Evolutionary conservation across 2,888 invertebrate species (phyloP), one percentile per base, ranked within the genome.

Genomic region (Drosophila antonietae): DNA sequence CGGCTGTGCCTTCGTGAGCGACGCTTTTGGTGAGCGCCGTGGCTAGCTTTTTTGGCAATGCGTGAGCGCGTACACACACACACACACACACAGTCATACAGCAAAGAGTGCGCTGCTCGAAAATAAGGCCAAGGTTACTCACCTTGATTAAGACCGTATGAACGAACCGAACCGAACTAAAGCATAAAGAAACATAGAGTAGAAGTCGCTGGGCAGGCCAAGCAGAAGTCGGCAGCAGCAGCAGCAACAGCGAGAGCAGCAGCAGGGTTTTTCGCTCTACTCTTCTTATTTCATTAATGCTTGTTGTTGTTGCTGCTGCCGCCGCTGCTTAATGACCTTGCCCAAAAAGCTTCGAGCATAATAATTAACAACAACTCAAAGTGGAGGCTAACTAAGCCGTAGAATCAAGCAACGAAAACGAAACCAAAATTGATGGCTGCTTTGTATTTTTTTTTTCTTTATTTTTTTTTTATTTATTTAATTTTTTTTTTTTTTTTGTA

Each of bases 91-190:
- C 39, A 47, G 61, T 44, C 39, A 55, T 33, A 60, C 18, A 57
- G 73, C 68, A 82, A 85, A 86, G 87, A 86, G 85, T 86, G 87
- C 84, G 86, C 83, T 86, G 85, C 75, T 86, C 87, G 79, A 88
- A 89, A 91, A 91, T 91, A 91, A 91, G 91, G 91, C 91, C 91
- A 91, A 91, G 91, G 91, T 91, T 86, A 88, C 87, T 91, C 90
- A 91, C 91, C 91, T 91, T 91, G 91, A 91, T 91, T 90, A 85
- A 90, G 90, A 91, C 91, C 88, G 90, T 87, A 88, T 87, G 84
- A 83, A 88, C 74, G 70, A 75, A 55, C 74, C 72, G 70, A 75
- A 52, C 73, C 72, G 80, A 81, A 82, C 73, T 73, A 78, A 81
- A 73, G 73, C 67, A 78, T 75, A 77, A 79, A 80, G 84, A 77